These are phyloP conservation scores for Formica selysi DNA, from an alignment of 1,140 invertebrate species.

Conservation along the genomic window DNA sequence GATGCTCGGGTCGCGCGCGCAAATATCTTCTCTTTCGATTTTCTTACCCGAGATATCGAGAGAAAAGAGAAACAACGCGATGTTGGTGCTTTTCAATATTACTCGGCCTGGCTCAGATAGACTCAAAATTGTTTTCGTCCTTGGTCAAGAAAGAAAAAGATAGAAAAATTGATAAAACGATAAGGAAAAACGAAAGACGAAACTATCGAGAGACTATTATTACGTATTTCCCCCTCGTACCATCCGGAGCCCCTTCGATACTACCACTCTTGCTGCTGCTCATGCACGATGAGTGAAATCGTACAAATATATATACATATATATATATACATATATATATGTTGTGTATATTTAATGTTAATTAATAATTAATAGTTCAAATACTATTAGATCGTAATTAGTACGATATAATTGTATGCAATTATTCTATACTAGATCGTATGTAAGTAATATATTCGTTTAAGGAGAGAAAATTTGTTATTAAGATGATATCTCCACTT, in stretches of 20 bases:
- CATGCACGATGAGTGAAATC: constrained; percentile 83
- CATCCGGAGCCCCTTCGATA: constrained; percentile 55
- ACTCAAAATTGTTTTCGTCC: constrained; percentile 68
- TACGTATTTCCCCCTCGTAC: constrained; percentile 50
- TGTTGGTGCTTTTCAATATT: constrained; percentile 67
- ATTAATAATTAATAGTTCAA: constrained; percentile 84
- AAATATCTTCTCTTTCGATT: constrained; percentile 56
- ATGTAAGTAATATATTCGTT: constrained; percentile 76
- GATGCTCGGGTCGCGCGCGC: constrained; percentile 28
- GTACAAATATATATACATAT: constrained; percentile 83
- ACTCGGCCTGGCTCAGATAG: constrained; percentile 68
- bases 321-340: constrained; percentile 32
- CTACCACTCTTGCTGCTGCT: constrained; percentile 75
- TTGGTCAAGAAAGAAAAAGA: constrained; percentile 45
- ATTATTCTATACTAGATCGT: constrained; percentile 73
- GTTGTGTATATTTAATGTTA: constrained; percentile 86
- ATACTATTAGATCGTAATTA: constrained; percentile 76
- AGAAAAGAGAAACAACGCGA: constrained; percentile 61
- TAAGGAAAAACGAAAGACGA: constrained; percentile 50
- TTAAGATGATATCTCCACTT: constrained; percentile 61
- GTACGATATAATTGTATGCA: constrained; percentile 74
- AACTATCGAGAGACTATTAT: constrained; percentile 67
- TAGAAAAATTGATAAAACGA: constrained; percentile 41
- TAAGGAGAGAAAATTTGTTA: constrained; percentile 73
- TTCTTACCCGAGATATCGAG: constrained; percentile 26